Base-by-base conservation (phyloP, 2,797 vertebrate genomes). In the Coregonus suidteri region DNA sequence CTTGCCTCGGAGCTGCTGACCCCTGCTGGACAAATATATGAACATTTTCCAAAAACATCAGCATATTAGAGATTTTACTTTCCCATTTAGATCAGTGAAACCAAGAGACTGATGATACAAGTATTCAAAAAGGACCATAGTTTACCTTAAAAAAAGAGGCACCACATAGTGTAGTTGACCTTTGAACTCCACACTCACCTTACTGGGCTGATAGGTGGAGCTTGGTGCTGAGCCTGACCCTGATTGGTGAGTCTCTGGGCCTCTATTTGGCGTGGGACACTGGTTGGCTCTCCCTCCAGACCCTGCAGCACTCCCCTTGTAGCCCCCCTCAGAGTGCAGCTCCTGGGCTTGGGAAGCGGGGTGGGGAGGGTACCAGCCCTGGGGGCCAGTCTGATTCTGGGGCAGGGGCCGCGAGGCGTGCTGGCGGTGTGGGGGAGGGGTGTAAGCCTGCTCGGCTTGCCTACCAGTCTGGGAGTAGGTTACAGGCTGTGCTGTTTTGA, bases 401-500 rank as follows among this genome's bases (percentile, higher is more conserved):
- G 89, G 84, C 0, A 80, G 66, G 6, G 90, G 89, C 4, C 90
- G 90, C 0, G 92, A 86, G 56, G 86, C 25, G 1, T 93, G 93
- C 73, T 93, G 95, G 15, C 92, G 93, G 2, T 95, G 95, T 0
- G 90, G 91, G 0, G 94, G 93, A 0, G 96, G 95, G 0, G 95
- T 95, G n/a, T 96, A 95, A 5, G 96, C 96, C 83, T 96, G 95
- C 62, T 96, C 95, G 0, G 94, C 93, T 83, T 95, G 95, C 76
- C 94, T 86, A 9, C 94, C 93, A 0, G 94, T 95, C 73, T 95
- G 95, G 7, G 94, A 94, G 75, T 97, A 97, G 75, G 94, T 96
- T 76, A 97, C 96, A 0, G 96, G 96, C 80, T 96, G 96, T 0
- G 96, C 96, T 0, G 96, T 96, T 85, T 96, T 97, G 52, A 97